Base-by-base conservation (phyloP, 2,113 vertebrate genomes). In the Euleptes europaea region DNA sequence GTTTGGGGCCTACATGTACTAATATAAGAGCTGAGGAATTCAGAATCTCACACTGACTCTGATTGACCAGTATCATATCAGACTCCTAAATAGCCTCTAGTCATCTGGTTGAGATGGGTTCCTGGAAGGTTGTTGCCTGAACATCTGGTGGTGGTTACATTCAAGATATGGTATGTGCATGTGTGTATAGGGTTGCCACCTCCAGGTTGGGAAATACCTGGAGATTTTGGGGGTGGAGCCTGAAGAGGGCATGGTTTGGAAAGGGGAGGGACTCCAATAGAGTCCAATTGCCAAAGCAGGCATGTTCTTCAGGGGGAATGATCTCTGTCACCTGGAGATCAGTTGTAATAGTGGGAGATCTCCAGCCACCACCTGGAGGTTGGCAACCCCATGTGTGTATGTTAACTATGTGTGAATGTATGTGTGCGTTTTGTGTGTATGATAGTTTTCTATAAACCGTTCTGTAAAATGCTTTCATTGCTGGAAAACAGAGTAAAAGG, bases 391-490 rank as follows among this genome's bases (percentile, higher is more conserved):
- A 9, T 72, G 15, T 66, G 4, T 67, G 60, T 57, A 57, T 21
- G 4, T 63, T 63, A 63, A 42, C 11, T 76, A 19, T 38, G 21
- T 38, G 35, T 15, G 23, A 42, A 15, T 72, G 17, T 67, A 2
- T 67, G 33, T 26, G 26, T 28, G 9, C 11, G 11, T 51, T 51
- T 28, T 60, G 57, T 21, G 31, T 1, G 10, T 54, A 35, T 40
- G 10, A 71, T 71, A 26, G 38, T 35, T 49, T 11, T 13, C 26
- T 5, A 80, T 80, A 82, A 78, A 73, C 15, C 0, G 0, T n/a
- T 88, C 78, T 87, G 54, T 71, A 38, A 60, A 92, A 82, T 57
- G 60, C 78, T 86, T 38, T 51, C 65, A 76, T 19, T 51, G 40
- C 17, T 78, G 60, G 51, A 23, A 57, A 82, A 11, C 15, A 88